A percentile compares a stretch with the other conserved stretches of the same genome.
phyloP scores from a whole-genome alignment of 2,113 vertebrate genomes.

The Centropus unirufus region DNA sequence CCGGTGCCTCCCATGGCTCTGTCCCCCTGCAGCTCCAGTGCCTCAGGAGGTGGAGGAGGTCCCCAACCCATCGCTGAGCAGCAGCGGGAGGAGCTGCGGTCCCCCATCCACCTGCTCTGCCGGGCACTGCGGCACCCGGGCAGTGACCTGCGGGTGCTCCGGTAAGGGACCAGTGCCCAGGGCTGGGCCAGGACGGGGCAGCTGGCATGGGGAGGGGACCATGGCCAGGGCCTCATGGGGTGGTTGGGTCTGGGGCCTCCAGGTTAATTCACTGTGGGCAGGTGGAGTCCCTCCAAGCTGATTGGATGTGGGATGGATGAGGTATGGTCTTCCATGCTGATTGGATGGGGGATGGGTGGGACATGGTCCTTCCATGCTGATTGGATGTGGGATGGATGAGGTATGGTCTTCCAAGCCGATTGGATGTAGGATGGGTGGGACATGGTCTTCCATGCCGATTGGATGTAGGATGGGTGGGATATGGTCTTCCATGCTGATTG shows the following conservation, averaged over 20 bases:
- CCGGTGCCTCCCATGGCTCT: fast-evolving
- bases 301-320: neutral
- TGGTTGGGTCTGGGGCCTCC: neutral
- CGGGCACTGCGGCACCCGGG: neutral
- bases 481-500: neutral
- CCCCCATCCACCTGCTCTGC: neutral
- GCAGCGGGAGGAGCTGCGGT: neutral
- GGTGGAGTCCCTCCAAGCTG: no score
- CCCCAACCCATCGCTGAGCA: fast-evolving
- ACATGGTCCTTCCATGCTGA: neutral
- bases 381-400: neutral
- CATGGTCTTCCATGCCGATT: neutral
- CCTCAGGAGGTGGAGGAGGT: fast-evolving
- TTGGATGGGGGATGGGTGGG: neutral
- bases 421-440: neutral
- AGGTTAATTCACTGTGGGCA: neutral
- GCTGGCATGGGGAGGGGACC: no score
- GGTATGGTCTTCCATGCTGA: neutral
- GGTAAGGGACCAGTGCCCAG: neutral
- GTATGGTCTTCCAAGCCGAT: neutral
- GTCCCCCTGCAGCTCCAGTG: neutral
- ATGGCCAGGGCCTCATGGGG: no score
- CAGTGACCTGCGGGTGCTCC: neutral
- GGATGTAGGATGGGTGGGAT: neutral
- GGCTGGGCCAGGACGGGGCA: fast-evolving